Base-by-base conservation (phyloP, 2,888 invertebrate species). In the Patella ulyssiponensis region DNA sequence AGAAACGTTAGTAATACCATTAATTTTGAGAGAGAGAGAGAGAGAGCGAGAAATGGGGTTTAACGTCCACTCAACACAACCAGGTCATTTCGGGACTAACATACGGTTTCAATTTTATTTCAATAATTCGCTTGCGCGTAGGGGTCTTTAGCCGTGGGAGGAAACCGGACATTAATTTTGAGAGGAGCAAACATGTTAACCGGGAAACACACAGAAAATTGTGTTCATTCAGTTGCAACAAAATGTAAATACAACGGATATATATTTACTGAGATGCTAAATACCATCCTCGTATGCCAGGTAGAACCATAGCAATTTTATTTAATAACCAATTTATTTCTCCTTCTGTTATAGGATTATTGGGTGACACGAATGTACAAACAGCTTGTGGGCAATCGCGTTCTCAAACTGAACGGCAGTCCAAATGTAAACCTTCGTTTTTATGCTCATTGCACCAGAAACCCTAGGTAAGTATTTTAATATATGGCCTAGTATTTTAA, bases 391-490 rank as follows among this genome's bases (percentile, higher is more conserved):
- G 23, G 64, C 23, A 11, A n/a, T 64, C 20, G n/a, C 11, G 64
- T 64, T 20, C 5, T 64, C n/a, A 64, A 64, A 9, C 20, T 23
- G n/a, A 23, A 23, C 3, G 23, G 11, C n/a, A 20, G 20, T 20
- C 23, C 64, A 64, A 64, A 64, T 64, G n/a, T 23, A 64, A 64
- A 64, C 23, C n/a, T 64, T 64, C n/a, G 64, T 20, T 64, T 14
- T 23, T 64, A 64, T 64, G 23, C 64, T 11, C 64, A 64, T 64
- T 64, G 64, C 64, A 64, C 64, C 5, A 33, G 5, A 33, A 4
- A 33, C 5, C 33, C 33, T 5, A 33, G 33, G 33, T 33, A 33
- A 4, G 33, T 33, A 33, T 33, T 5, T 33, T 33, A 4, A 33
- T 33, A 33, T 33, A 33, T 33, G 33, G 33, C 3, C 27, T 27